Percentiles rank a stretch among this genome's conserved stretches.
Evolutionary conservation across 2,113 vertebrate genomes (phyloP).

Genomic region (Pampusana beccarii): DNA sequence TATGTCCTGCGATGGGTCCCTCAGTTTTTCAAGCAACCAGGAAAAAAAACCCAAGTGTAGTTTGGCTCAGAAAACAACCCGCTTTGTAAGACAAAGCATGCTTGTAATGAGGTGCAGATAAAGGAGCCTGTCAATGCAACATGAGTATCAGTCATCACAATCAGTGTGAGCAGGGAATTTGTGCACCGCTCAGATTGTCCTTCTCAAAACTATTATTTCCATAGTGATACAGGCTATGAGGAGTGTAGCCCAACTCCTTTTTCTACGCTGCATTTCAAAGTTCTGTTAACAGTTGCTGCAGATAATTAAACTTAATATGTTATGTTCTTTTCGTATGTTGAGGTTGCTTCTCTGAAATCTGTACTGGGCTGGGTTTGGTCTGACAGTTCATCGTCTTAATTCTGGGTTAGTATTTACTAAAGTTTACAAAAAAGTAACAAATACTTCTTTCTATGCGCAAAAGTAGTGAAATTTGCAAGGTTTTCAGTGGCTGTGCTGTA

Average conservation of each 20-base stretch:
- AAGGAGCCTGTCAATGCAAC: neutral
- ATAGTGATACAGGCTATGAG: neutral
- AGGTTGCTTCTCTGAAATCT: neutral
- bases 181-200: neutral
- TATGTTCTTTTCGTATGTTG: neutral
- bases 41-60: fast-evolving
- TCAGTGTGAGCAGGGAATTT: neutral
- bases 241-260: neutral
- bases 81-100: neutral
- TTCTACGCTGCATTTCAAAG: neutral
- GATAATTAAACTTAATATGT: neutral
- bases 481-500: neutral
- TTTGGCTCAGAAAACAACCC: neutral
- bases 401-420: neutral
- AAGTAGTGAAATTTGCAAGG: neutral
- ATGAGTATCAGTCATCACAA: neutral
- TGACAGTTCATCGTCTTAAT: neutral
- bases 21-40: neutral
- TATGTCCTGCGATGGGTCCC: neutral
- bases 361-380: neutral
- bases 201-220: neutral
- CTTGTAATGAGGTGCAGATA: neutral
- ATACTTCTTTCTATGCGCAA: neutral
- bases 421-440: neutral
- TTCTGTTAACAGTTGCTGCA: neutral